phyloP scores from a whole-genome alignment of 2,113 vertebrate genomes.

The Neofelis nebulosa region DNA sequence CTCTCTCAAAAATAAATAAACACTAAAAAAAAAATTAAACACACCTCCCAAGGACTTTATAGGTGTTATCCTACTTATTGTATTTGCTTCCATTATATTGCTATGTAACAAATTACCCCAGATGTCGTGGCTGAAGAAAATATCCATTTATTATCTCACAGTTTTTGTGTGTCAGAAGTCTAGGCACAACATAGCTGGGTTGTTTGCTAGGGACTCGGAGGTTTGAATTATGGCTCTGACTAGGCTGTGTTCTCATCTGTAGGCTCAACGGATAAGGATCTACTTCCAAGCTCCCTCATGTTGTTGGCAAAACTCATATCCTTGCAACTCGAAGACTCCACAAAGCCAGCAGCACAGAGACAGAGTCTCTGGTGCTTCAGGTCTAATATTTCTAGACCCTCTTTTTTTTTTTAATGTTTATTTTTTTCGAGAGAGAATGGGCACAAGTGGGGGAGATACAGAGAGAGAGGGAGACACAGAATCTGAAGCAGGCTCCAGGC shows the following conservation, averaged over 20 bases:
- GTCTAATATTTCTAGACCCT: neutral
- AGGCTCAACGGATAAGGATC: neutral
- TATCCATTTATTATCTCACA: neutral
- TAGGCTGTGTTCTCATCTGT: neutral
- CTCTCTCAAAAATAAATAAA: too few relatives aligned
- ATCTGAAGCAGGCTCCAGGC: neutral
- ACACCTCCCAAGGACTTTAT: neutral
- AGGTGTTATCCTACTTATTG: neutral
- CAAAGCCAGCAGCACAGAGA: neutral
- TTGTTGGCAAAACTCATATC: neutral
- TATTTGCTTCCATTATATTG: neutral
- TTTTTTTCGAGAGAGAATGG: too few relatives aligned
- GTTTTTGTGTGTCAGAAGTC: neutral
- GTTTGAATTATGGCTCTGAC: neutral
- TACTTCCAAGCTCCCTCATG: neutral
- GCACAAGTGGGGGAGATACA: neutral
- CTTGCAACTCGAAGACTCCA: neutral
- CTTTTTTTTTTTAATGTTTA: neutral
- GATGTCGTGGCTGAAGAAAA: neutral
- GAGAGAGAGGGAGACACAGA: neutral
- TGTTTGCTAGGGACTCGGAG: neutral
- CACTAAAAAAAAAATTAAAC: too few relatives aligned
- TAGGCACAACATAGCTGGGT: neutral
- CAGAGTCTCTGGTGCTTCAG: neutral
- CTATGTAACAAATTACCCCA: neutral